Evolutionary conservation across 1,140 invertebrate genomes (phyloP).

Genomic region (Lordiphosa mommai): DNA sequence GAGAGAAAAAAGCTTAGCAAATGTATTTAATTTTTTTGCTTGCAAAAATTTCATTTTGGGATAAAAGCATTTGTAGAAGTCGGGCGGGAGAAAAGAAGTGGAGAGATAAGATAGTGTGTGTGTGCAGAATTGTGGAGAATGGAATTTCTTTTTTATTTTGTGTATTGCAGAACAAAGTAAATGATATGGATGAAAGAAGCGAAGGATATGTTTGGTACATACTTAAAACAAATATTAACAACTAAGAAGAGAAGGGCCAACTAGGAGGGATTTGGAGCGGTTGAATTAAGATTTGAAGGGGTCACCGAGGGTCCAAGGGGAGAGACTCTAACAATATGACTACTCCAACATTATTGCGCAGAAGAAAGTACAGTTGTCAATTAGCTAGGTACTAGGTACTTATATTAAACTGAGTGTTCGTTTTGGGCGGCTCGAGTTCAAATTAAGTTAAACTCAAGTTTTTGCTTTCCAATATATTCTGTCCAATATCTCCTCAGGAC

Average conservation of each 20-base stretch:
- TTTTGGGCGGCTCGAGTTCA: too few species aligned
- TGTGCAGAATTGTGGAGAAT: not conserved
- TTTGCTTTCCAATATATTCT: too few species aligned
- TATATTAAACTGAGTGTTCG: too few species aligned
- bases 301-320: too few species aligned
- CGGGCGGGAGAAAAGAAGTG: conserved; percentile 4
- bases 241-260: conserved; percentile 12
- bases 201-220: not conserved
- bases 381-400: too few species aligned
- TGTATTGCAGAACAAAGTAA: conserved; percentile 25
- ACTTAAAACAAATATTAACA: conserved; percentile 33
- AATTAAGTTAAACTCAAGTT: too few species aligned
- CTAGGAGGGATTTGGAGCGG: too few species aligned
- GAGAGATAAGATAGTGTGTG: conserved; percentile 20
- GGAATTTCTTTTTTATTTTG: not conserved
- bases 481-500: too few species aligned
- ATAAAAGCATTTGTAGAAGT: conserved; percentile 32
- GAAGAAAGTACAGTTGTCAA: too few species aligned
- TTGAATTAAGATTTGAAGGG: too few species aligned
- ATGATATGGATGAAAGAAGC: conserved; percentile 14
- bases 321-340: too few species aligned
- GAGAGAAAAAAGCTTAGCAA: conserved; percentile 49
- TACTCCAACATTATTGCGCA: too few species aligned
- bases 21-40: conserved; percentile 38
- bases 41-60: conserved; percentile 14